Conservation (phyloP, 2,888 invertebrate genomes). For the Conops quadrifasciatus region DNA sequence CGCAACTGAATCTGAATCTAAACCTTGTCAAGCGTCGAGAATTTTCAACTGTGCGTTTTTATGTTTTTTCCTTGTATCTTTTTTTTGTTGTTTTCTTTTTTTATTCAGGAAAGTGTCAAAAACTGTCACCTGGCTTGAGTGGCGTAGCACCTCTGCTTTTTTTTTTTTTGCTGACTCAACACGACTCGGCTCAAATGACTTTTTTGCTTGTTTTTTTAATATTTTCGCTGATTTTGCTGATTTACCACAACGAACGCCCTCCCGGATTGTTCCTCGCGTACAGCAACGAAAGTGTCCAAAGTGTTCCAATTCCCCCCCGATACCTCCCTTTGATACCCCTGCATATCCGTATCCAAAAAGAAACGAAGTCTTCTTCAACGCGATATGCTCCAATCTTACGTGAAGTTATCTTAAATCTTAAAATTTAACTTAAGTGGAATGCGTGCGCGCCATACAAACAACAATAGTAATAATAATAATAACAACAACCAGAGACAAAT, state of each 20-base stretch:
- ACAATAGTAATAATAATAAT: constrained; percentile 1
- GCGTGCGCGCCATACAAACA: constrained; percentile 44
- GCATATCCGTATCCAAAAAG: not conserved
- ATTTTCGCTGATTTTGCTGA: constrained; percentile 18
- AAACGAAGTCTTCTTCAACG: constrained; percentile 21
- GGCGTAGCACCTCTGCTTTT: not conserved
- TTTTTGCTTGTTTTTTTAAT: not conserved
- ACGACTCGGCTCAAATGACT: not conserved
- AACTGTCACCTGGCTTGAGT: constrained; percentile 11
- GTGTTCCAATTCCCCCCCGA: too few species aligned
- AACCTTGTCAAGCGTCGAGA: too few species aligned
- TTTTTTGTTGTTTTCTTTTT: too few species aligned
- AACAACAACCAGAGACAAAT: not conserved
- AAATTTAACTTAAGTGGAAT: constrained; percentile 45
- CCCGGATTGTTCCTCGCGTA: too few species aligned
- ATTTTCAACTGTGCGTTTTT: too few species aligned
- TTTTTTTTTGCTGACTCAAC: constrained; percentile 17
- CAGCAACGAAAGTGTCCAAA: too few species aligned
- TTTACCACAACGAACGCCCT: not conserved
- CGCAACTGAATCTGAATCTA: too few species aligned
- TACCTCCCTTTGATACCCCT: too few species aligned
- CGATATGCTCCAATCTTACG: not conserved
- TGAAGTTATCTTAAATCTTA: constrained; percentile 32
- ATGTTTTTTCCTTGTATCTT: too few species aligned
- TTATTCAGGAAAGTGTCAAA: too few species aligned